Base-by-base conservation (phyloP, 2,888 invertebrate species). In the Thelaira solivaga region DNA sequence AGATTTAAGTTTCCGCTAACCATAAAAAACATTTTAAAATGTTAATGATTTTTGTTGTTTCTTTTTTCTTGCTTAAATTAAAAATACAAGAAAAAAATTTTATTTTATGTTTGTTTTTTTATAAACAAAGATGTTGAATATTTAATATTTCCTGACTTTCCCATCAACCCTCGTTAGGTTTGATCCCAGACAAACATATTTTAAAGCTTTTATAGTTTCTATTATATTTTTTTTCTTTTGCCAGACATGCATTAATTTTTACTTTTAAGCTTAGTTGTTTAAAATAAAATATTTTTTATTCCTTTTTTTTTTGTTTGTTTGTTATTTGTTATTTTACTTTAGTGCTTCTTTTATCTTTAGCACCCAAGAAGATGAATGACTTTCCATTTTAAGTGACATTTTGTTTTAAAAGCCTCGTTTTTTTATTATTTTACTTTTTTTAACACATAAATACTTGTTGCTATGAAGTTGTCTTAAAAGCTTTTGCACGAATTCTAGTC, bases 351-450 rank as follows among this genome's bases (percentile, higher is more conserved):
- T 79, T 80, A 76, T 75, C 80, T 75, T 78, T 78, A 78, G 75
- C 80, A 78, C 78, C 74, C 78, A 74, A 53, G 76, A 82, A 84
- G 83, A 84, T 84, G 83, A 83, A 84, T 84, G 83, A 84, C 84
- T 84, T 84, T 84, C 84, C 82, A 83, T 83, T 83, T 83, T 84
- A 84, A 83, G 83, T 83, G 83, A 84, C 83, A 84, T 83, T 83
- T 81, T 82, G 80, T 72, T 75, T 74, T 74, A 74, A 73, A 76
- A 76, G 76, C 69, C 71, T n/a, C n/a, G n/a, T n/a, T 53, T 53
- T 74, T 61, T 67, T 55, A 65, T 75, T 71, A 22, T 64, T 49
- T 41, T 34, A 24, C 24, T 47, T 57, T n/a, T n/a, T n/a, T 67
- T 39, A 68, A 45, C 29, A 36, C 45, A 55, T 10, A 26, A 34